Base-by-base conservation (phyloP, 2,113 vertebrate species). In the Otolemur garnettii region DNA sequence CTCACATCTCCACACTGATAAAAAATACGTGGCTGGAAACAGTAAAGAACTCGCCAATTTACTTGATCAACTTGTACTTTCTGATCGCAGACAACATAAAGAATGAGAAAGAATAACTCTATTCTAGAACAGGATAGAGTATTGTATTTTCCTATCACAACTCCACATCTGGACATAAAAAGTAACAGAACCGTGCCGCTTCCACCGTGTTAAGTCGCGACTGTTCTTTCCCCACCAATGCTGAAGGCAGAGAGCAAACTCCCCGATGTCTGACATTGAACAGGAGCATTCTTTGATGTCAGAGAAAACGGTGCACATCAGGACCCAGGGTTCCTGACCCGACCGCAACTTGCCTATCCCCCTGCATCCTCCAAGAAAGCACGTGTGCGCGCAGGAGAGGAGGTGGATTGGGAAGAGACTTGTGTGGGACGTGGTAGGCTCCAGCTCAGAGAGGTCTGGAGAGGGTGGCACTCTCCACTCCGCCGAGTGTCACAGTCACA, bases 341-440 rank as follows among this genome's bases (percentile, higher is more conserved):
- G 3, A 2, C 0, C 2, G 38, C 26, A 7, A 21, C 7, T 0
- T 1, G n/a, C 71, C 68, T 1, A 22, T 18, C 21, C 5, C 33
- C 6, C 71, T 5, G 18, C 55, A 53, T 2, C 4, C 66, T 26
- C n/a, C 1, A 10, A 45, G 12, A 10, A 2, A 17, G 55, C 77
- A 33, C 35, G 33, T 4, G 45, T 17, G 72, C 1, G 62, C 0
- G 71, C n/a, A 3, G 22, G 57, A 33, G 15, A 50, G n/a, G 28
- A 45, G 1, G 9, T 5, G 26, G 75, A 6, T 9, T 0, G 7
- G 45, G 59, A 4, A 21, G 55, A 12, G 19, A 10, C 22, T 2
- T 21, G 86, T 0, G 17, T 33, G 0, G 55, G 38, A 50, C 38
- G 19, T 0, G 15, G 24, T 26, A 13, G 12, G 77, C 18, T 60